Evolutionary conservation across 2,797 vertebrate genomes (phyloP), one percentile per base, ranked within the genome.

Genomic region (Chaetophractus vellerosus): DNA sequence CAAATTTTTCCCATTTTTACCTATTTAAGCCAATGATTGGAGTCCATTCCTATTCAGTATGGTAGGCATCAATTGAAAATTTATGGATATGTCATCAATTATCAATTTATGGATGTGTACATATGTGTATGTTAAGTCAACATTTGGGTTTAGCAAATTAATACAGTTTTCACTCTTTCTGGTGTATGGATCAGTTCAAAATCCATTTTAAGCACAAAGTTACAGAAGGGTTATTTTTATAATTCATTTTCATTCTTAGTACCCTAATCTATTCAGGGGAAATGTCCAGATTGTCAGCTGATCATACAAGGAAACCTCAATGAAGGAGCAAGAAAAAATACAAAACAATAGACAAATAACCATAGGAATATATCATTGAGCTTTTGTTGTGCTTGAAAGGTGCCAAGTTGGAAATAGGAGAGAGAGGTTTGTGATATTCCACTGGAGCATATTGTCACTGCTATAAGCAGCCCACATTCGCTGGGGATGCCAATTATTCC

Each of bases 401-500:
- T 98, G 97, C 96, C 97, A 97, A 95, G 95, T 78, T 98, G 97
- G 98, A 98, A 97, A 96, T 50, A 98, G 95, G 96, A 87, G 95
- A 96, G 93, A 97, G 93, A 97, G 96, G 97, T 95, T 96, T 98
- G 96, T 96, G 96, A 94, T 98, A 97, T 96, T 98, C 96, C 59
- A 96, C 90, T 80, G 97, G 97, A 97, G 97, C 97, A 98, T 96
- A 98, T 96, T 98, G 98, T 98, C 98, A 97, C 95, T 96, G 97
- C 96, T 96, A 96, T 95, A 98, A 97, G 95, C 98, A 98, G 96
- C 76, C 90, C 92, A 97, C 88, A 52, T 0, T 97, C 97, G 95
- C 93, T 0, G 0, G 96, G 97, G 94, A 97, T 98, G 98, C 98
- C 98, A 98, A 98, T 98, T 98, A 98, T 98, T 98, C 98, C 98